Conservation (phyloP, 2,888 invertebrate species). For the Dryadula phaetusa region DNA sequence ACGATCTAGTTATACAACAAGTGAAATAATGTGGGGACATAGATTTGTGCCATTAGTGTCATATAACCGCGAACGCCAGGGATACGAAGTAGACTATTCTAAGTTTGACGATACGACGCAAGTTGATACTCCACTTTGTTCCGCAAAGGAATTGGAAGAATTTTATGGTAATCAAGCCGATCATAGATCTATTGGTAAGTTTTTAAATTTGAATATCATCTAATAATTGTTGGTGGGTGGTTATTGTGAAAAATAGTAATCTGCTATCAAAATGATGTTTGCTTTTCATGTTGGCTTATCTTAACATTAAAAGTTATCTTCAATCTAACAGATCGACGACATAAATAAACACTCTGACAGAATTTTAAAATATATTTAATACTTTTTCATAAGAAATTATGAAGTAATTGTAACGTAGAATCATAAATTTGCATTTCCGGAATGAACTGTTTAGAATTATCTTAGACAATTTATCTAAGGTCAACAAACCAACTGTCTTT, state of each 20-base stretch:
- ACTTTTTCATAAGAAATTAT: conserved; percentile 5
- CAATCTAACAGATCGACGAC: conserved; percentile 31
- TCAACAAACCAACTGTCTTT: conserved; percentile 63
- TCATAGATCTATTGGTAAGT: conserved; percentile 83
- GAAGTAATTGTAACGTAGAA: conserved; percentile 17
- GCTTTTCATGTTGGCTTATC: conserved; percentile 43
- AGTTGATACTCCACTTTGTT: conserved; percentile 91
- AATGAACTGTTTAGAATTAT: conserved; percentile 52
- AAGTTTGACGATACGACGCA: conserved; percentile 92
- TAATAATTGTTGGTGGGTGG: conserved; percentile 48
- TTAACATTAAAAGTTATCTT: conserved; percentile 33
- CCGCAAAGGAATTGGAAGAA: conserved; percentile 86
- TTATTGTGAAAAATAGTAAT: conserved; percentile 32
- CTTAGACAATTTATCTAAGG: conserved; percentile 64
- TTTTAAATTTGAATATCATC: conserved; percentile 47
- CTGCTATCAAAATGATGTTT: conserved; percentile 27
- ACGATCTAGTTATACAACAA: conserved; percentile 90
- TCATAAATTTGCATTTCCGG: conserved; percentile 50
- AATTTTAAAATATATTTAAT: conserved; percentile 11
- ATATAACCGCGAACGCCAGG: conserved; percentile 89
- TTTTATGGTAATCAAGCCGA: conserved; percentile 86
- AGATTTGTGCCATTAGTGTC: conserved; percentile 89
- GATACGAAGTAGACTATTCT: conserved; percentile 92
- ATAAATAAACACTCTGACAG: not conserved
- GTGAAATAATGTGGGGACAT: conserved; percentile 93